These are phyloP conservation scores for Centruroides vittatus DNA, from an alignment of 1,140 invertebrate species.

Conservation along the genomic window DNA sequence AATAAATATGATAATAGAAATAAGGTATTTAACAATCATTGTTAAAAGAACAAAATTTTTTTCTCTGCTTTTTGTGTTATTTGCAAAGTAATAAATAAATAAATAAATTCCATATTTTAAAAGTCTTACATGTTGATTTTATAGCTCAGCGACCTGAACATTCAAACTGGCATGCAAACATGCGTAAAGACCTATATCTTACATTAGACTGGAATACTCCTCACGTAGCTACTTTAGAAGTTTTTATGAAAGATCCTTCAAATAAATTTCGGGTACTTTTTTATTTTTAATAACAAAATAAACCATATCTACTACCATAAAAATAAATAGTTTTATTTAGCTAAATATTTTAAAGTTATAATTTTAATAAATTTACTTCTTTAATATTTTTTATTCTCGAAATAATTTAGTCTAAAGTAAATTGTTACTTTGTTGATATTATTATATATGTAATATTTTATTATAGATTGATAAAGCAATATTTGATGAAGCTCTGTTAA, in stretches of 20 bases:
- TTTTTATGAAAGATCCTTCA: conserved; percentile 28
- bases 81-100: too few species aligned
- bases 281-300: too few species aligned
- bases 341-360: too few species aligned
- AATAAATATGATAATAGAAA: not conserved
- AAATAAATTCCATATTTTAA: too few species aligned
- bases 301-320: too few species aligned
- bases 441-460: too few species aligned
- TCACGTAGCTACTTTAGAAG: conserved; percentile 29
- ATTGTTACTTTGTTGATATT: too few species aligned
- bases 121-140: not conserved
- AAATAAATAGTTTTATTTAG: too few species aligned
- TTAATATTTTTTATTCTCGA: too few species aligned
- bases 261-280: conserved; percentile 25
- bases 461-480: conserved; percentile 29
- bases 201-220: conserved; percentile 34
- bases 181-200: conserved; percentile 30
- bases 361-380: too few species aligned
- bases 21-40: not conserved
- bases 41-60: not conserved
- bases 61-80: not conserved
- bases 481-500: conserved; percentile 30
- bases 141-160: conserved; percentile 14
- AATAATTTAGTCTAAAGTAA: too few species aligned
- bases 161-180: conserved; percentile 16